phyloP scores from a whole-genome alignment of 2,888 invertebrate species.

The Netelia inedita region DNA sequence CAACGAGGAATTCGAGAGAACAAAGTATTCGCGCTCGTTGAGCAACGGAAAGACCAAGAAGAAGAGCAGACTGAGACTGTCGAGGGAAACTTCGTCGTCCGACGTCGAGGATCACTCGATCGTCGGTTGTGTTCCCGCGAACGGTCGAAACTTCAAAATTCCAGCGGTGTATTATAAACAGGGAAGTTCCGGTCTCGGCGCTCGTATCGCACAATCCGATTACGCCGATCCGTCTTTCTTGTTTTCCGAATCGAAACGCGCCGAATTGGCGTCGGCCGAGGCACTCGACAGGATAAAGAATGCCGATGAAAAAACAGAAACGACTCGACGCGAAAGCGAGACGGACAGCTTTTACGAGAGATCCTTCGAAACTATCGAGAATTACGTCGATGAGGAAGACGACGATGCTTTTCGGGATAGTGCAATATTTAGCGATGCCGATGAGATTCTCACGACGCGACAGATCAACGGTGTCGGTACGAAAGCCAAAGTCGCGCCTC shows the following conservation, averaged over 20 bases:
- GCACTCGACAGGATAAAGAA: slow-evolving; percentile 59
- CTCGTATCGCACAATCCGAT: slow-evolving; percentile 94
- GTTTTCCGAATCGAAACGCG: slow-evolving; percentile 83
- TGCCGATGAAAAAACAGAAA: slow-evolving; percentile 41
- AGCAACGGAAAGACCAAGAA: slow-evolving; percentile 75
- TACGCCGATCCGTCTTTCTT: slow-evolving; percentile 93
- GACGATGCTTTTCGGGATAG: slow-evolving; percentile 92
- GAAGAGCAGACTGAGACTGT: slow-evolving; percentile 79
- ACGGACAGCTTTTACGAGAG: slow-evolving; percentile 92
- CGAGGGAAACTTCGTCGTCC: slow-evolving; percentile 78
- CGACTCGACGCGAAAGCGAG: slow-evolving; percentile 81
- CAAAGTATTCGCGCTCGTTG: slow-evolving; percentile 75
- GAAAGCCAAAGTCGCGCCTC: slow-evolving; percentile 76
- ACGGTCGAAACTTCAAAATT: slow-evolving; percentile 68
- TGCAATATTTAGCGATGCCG: slow-evolving; percentile 93
- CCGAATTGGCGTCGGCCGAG: slow-evolving; percentile 70
- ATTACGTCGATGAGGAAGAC: slow-evolving; percentile 88
- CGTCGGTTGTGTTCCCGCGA: slow-evolving; percentile 73
- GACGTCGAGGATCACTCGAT: slow-evolving; percentile 76
- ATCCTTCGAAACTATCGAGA: slow-evolving; percentile 91
- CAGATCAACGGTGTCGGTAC: slow-evolving; percentile 21
- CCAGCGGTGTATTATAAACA: slow-evolving; percentile 88
- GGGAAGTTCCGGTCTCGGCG: slow-evolving; percentile 93
- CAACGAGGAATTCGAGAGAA: slow-evolving; percentile 78
- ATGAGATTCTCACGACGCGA: slow-evolving; percentile 84